A percentile compares a stretch with the other conserved stretches of the same genome.
Evolutionary conservation across 1,140 invertebrate genomes (phyloP).

Genomic region (Pseudomyrmex cubaensis): DNA sequence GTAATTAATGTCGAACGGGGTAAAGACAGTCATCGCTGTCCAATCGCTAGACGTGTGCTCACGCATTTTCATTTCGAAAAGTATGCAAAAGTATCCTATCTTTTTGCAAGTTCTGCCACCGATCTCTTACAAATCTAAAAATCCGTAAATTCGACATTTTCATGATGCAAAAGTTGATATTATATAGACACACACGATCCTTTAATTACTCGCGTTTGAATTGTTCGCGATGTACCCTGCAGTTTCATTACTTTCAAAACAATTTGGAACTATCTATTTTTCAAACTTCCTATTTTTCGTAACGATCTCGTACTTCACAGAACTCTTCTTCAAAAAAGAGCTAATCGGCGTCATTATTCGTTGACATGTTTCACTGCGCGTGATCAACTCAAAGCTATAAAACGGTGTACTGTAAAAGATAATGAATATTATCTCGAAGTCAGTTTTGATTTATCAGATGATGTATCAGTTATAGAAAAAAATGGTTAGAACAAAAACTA

Average conservation of each 20-base stretch:
- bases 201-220: too few species aligned
- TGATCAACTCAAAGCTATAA: slow-evolving; percentile 42
- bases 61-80: background rate
- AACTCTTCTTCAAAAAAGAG: background rate
- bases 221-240: too few species aligned
- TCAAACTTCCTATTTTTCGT: too few species aligned
- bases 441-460: background rate
- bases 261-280: too few species aligned
- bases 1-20: slow-evolving; percentile 62
- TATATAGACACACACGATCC: too few species aligned
- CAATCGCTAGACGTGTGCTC: slow-evolving; percentile 43
- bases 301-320: too few species aligned
- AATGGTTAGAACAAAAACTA: background rate
- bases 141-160: background rate
- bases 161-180: too few species aligned
- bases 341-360: slow-evolving; percentile 14
- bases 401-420: slow-evolving; percentile 40
- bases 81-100: background rate
- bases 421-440: slow-evolving; percentile 54
- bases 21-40: slow-evolving; percentile 57
- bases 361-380: slow-evolving; percentile 27
- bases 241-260: too few species aligned
- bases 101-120: slow-evolving; percentile 5
- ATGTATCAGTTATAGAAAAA: background rate
- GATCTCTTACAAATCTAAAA: too few species aligned